Conservation (phyloP, 2,888 invertebrate species). For the Lycaena phlaeas region DNA sequence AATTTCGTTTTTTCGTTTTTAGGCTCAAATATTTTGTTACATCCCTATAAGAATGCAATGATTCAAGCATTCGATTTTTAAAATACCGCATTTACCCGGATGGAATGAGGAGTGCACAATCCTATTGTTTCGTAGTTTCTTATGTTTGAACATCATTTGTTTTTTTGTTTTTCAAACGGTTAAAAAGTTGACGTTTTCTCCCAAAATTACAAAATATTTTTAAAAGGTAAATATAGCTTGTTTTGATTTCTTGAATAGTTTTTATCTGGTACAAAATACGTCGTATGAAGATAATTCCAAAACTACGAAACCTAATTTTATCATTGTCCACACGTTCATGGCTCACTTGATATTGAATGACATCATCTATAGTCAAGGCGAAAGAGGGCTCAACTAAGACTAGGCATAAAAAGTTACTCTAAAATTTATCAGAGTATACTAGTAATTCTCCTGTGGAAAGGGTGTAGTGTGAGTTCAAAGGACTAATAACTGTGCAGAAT, state of each 20-base stretch:
- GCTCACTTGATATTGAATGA: conserved; percentile 60
- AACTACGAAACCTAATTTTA: conserved; percentile 26
- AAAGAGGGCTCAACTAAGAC: conserved; percentile 34
- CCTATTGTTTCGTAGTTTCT: conserved; percentile 70
- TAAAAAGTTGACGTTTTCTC: conserved; percentile 68
- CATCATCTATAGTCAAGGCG: conserved; percentile 54
- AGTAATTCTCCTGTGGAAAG: conserved; percentile 24
- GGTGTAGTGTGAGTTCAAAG: conserved; percentile 58
- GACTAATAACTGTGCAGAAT: conserved; percentile 75
- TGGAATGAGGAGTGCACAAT: conserved; percentile 71
- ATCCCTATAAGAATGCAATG: conserved; percentile 61
- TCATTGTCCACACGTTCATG: conserved; percentile 48
- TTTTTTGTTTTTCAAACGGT: conserved; percentile 73
- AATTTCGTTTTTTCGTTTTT: conserved; percentile 56
- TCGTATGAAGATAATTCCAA: conserved; percentile 12
- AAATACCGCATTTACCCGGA: conserved; percentile 63
- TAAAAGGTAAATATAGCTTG: conserved; percentile 64
- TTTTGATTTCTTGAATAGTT: conserved; percentile 6
- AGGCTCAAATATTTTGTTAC: conserved; percentile 51
- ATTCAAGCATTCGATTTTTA: conserved; percentile 66
- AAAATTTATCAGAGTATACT: conserved; percentile 25
- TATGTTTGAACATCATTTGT: conserved; percentile 73
- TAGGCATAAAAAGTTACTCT: conserved; percentile 27
- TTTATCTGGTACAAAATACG: background rate
- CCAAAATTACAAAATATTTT: conserved; percentile 72